Conservation (phyloP, 2,888 invertebrate genomes). For the Argyra leucocephala region DNA sequence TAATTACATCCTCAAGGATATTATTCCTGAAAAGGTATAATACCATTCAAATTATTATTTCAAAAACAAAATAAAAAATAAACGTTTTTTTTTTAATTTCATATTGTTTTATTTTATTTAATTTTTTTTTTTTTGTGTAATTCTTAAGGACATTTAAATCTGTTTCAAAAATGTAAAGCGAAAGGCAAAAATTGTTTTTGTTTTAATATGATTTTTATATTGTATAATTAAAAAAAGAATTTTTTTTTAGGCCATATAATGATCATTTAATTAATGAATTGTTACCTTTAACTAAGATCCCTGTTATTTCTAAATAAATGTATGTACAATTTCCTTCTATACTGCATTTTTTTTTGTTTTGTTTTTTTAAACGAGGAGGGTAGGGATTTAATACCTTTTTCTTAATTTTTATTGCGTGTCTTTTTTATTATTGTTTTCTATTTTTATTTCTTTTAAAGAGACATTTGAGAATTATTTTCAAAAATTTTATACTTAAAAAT, state of each 20-base stretch:
- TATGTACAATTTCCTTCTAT: no score
- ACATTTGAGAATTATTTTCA: no score
- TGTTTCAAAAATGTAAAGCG: background rate
- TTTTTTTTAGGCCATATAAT: background rate
- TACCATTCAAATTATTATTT: no score
- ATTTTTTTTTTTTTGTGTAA: background rate
- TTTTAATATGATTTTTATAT: background rate
- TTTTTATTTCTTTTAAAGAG: no score
- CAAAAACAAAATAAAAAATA: background rate
- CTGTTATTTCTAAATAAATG: no score
- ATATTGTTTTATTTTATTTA: background rate
- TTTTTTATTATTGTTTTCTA: no score
- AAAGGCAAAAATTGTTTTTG: background rate
- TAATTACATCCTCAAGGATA: conserved; percentile 1
- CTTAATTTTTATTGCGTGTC: no score
- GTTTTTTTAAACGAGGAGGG: no score
- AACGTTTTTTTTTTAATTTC: background rate
- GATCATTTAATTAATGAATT: background rate
- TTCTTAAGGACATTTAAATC: background rate
- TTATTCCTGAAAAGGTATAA: background rate
- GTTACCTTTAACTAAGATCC: background rate
- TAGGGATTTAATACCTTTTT: no score
- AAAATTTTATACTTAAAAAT: no score
- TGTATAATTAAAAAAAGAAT: no score
- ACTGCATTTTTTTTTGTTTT: no score